A percentile compares a stretch with the other conserved stretches of the same genome.
Evolutionary conservation across 2,797 vertebrate species (phyloP).

Genomic region (Arvicola amphibius): DNA sequence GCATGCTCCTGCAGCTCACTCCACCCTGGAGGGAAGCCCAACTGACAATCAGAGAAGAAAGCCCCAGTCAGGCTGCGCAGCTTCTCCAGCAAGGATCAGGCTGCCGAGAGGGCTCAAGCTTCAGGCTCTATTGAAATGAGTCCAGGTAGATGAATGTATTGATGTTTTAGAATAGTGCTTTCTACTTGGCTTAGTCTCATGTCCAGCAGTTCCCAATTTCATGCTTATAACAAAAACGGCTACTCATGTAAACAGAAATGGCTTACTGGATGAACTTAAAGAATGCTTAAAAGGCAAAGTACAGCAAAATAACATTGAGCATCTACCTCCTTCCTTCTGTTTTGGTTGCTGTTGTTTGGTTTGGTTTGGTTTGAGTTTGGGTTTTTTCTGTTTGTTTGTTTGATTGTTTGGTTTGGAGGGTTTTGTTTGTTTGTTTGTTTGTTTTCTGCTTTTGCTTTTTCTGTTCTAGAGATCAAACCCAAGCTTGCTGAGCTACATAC

Average conservation of each 20-base stretch:
- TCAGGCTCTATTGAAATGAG: neutral
- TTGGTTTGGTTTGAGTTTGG: neutral
- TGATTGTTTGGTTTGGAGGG: too few species aligned
- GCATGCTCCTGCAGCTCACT: fast-evolving
- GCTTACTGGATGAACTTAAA: neutral
- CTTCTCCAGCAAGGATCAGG: neutral
- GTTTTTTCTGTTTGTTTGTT: neutral
- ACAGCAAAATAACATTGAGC: neutral
- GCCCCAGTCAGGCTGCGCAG: neutral
- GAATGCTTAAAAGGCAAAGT: neutral
- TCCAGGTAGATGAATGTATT: neutral
- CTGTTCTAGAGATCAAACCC: neutral
- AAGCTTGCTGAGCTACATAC: neutral
- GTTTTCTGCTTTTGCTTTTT: neutral
- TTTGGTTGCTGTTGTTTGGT: neutral
- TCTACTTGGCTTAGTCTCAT: neutral
- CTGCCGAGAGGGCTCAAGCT: fast-evolving
- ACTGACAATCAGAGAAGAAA: fast-evolving
- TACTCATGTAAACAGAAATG: conserved; percentile 25
- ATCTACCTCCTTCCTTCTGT: neutral
- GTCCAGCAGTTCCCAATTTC: neutral
- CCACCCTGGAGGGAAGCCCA: neutral
- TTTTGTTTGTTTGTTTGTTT: neutral
- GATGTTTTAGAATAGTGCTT: neutral
- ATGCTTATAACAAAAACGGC: neutral